phyloP scores from a whole-genome alignment of 2,797 vertebrate species.

The Taenioides sp. region DNA sequence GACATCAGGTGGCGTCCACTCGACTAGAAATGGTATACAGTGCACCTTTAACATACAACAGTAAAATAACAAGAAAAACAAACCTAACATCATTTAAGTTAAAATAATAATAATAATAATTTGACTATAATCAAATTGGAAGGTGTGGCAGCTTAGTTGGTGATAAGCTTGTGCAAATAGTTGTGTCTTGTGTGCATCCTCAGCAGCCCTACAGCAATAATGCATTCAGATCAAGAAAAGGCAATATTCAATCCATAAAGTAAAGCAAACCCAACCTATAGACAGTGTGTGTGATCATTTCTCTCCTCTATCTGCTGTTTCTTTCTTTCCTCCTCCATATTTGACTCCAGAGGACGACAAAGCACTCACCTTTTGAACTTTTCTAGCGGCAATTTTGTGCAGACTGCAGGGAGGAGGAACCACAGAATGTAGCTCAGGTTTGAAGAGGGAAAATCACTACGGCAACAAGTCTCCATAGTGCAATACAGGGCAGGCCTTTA shows the following conservation, averaged over 20 bases:
- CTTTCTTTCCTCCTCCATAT: conserved; percentile 51
- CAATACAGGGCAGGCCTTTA: conserved; percentile 14
- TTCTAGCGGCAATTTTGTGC: conserved; percentile 28
- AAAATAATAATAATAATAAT: too few species aligned
- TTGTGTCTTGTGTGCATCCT: too few species aligned
- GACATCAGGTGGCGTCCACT: too few species aligned
- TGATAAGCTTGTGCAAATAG: too few species aligned
- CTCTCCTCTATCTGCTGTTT: conserved; percentile 20
- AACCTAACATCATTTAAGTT: too few species aligned
- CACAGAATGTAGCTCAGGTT: conserved; percentile 28
- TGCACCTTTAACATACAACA: too few species aligned
- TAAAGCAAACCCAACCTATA: conserved; percentile 26
- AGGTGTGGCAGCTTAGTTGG: too few species aligned
- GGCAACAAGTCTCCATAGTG: conserved; percentile 30
- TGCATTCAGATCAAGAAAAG: not conserved
- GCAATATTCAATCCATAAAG: conserved; percentile 12
- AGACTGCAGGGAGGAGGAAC: conserved; percentile 15
- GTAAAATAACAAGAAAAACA: too few species aligned
- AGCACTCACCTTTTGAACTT: conserved; percentile 56
- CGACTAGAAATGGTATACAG: too few species aligned
- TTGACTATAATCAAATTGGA: too few species aligned
- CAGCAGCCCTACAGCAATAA: too few species aligned
- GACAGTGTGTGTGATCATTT: conserved; percentile 15
- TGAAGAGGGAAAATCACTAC: conserved; percentile 28
- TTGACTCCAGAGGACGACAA: conserved; percentile 48